Evolutionary conservation across 2,797 vertebrate genomes (phyloP).

Genomic region (Spinibarbus caldwelli): DNA sequence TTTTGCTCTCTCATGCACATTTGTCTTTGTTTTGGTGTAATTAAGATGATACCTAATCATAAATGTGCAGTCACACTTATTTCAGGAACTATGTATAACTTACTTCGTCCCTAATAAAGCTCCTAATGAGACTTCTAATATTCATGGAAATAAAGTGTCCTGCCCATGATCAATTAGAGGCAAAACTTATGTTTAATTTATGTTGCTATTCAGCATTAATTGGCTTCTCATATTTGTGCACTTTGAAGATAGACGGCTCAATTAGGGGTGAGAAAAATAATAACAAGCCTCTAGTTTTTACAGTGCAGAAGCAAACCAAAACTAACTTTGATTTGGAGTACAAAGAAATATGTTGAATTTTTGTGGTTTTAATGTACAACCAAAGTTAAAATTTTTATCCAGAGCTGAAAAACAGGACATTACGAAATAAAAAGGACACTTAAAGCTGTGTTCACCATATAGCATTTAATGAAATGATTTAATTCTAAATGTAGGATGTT

Average conservation of each 20-base stretch:
- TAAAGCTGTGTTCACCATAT: not conserved
- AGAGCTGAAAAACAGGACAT: not conserved
- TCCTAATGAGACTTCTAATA: conserved; percentile 40
- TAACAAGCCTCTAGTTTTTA: conserved; percentile 19
- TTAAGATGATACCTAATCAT: conserved; percentile 4
- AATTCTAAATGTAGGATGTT: not conserved
- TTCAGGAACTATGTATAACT: not conserved
- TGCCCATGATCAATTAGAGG: conserved; percentile 25
- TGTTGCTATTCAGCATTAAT: conserved; percentile 46
- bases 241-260: conserved; percentile 47
- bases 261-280: conserved; percentile 35
- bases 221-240: conserved; percentile 33
- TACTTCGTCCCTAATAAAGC: conserved; percentile 13
- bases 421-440: not conserved
- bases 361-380: not conserved
- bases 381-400: not conserved
- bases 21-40: conserved; percentile 12
- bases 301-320: conserved; percentile 8
- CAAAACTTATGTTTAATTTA: conserved; percentile 45
- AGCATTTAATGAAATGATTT: not conserved
- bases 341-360: conserved; percentile 14
- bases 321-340: not conserved
- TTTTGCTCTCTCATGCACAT: not conserved
- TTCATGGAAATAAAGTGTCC: conserved; percentile 42
- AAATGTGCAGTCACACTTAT: not conserved